Evolutionary conservation across 2,797 vertebrate species (phyloP).

Genomic region (Spizella passerina): DNA sequence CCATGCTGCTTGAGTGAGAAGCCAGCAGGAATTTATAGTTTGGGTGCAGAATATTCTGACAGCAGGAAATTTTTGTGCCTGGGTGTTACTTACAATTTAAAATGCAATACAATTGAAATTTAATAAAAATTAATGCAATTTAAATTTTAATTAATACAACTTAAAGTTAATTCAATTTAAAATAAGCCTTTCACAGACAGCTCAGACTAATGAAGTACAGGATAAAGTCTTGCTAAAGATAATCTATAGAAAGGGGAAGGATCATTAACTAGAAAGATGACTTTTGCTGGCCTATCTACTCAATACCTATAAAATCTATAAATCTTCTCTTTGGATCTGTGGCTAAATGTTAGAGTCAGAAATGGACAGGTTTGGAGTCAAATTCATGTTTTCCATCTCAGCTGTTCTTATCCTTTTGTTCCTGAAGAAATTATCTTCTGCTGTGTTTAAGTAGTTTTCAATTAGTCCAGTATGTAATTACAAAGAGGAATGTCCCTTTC

Average conservation of each 20-base stretch:
- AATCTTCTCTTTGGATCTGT: neutral
- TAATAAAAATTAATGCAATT: neutral
- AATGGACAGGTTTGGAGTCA: neutral
- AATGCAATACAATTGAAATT: neutral
- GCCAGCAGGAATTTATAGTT: neutral
- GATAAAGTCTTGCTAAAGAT: slow-evolving; percentile 42
- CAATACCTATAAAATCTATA: neutral
- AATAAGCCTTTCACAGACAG: slow-evolving; percentile 48
- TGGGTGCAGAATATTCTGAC: neutral
- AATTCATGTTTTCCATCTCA: slow-evolving; percentile 63
- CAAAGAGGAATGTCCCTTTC: neutral
- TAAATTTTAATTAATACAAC: neutral
- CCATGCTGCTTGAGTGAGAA: neutral
- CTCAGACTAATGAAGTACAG: slow-evolving; percentile 59
- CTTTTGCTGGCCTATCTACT: neutral
- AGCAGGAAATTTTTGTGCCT: neutral
- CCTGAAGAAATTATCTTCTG: slow-evolving; percentile 74
- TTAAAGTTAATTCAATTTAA: neutral
- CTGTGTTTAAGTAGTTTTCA: slow-evolving; percentile 74
- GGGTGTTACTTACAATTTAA: neutral
- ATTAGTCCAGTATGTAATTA: slow-evolving; percentile 69
- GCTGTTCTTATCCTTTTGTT: slow-evolving; percentile 58
- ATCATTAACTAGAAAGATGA: slow-evolving; percentile 11
- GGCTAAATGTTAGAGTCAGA: neutral
- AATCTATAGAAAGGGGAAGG: neutral